These are phyloP conservation scores for Stictonetta naevosa DNA, from an alignment of 2,113 vertebrate genomes.

Conservation along the genomic window DNA sequence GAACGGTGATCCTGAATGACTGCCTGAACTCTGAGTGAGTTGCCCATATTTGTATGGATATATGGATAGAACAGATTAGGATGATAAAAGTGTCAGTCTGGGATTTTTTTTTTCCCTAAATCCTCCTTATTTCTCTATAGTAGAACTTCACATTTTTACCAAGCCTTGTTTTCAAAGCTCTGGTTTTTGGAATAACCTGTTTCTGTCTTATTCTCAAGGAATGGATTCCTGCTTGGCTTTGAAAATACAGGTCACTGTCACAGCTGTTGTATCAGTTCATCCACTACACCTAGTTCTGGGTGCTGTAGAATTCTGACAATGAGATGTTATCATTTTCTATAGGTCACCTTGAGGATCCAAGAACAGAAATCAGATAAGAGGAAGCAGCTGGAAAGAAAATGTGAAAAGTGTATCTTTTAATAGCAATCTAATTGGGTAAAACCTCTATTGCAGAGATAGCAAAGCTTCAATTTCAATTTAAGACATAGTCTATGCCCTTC, in stretches of 20 bases:
- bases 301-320: conserved; percentile 49
- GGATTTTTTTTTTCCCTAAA: not conserved
- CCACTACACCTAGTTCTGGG: not conserved
- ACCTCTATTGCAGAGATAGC: conserved; percentile 5
- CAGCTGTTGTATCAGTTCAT: conserved; percentile 41
- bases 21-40: not conserved
- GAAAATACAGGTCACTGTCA: not conserved
- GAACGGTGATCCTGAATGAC: not conserved
- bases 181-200: not conserved
- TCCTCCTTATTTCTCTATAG: not conserved
- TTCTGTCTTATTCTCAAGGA: conserved; percentile 35
- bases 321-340: conserved; percentile 36
- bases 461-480: not conserved
- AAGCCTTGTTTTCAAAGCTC: conserved; percentile 3
- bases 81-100: not conserved
- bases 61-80: not conserved
- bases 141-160: not conserved
- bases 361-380: conserved; percentile 17
- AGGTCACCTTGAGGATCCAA: conserved; percentile 44
- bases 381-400: conserved; percentile 24
- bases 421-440: conserved; percentile 33
- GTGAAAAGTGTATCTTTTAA: conserved; percentile 29
- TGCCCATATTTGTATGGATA: not conserved
- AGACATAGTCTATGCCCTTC: not conserved
- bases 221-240: not conserved